These are phyloP conservation scores for Drosophila paulistorum DNA, from an alignment of 1,140 invertebrate species.

Conservation along the genomic window DNA sequence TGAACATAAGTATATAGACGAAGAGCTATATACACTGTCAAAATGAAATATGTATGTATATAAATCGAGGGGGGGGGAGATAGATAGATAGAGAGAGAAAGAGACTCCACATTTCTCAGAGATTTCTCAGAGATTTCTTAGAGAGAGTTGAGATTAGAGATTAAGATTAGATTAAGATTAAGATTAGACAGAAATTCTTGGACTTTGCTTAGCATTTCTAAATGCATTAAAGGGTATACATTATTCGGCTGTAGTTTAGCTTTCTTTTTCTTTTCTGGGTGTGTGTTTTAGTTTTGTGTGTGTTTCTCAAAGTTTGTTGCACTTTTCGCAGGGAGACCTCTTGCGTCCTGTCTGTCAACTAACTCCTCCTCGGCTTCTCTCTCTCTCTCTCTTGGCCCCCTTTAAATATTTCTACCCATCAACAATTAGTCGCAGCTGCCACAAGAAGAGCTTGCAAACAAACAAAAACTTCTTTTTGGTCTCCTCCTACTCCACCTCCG, in stretches of 20 bases:
- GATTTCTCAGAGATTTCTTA: too few species aligned
- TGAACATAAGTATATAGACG: too few species aligned
- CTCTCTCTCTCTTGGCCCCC: neutral
- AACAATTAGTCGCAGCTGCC: constrained; percentile 65
- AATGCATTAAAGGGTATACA: too few species aligned
- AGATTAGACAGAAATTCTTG: too few species aligned
- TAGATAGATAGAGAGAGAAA: too few species aligned
- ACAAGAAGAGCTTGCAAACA: constrained; percentile 41
- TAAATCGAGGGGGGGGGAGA: too few species aligned
- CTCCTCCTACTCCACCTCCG: neutral
- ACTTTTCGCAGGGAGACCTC: constrained; percentile 60
- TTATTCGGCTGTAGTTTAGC: neutral
- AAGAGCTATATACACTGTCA: too few species aligned
- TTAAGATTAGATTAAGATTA: too few species aligned
- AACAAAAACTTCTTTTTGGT: constrained; percentile 43
- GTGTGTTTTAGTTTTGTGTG: neutral
- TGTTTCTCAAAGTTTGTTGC: constrained; percentile 70
- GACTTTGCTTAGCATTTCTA: too few species aligned
- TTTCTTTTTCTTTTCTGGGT: neutral
- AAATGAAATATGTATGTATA: too few species aligned
- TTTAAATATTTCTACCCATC: constrained; percentile 24
- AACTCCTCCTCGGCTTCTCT: neutral
- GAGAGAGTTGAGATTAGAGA: too few species aligned
- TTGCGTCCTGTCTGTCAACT: constrained; percentile 40
- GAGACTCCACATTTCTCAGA: too few species aligned